phyloP scores from a whole-genome alignment of 2,797 vertebrate genomes.

The Lutjanus argentimaculatus region DNA sequence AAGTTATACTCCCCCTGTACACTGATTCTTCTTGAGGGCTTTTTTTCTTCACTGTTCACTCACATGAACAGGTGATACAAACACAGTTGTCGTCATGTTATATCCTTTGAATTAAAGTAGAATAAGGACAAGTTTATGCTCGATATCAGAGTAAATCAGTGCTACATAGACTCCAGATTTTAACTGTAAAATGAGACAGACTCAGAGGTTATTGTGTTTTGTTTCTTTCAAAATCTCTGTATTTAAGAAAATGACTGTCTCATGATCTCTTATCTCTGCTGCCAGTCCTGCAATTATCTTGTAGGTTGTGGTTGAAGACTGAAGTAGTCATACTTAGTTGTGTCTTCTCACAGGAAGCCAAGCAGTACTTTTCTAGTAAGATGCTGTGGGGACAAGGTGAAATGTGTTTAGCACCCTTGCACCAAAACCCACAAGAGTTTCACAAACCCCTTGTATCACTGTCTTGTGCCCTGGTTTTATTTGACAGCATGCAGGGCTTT shows the following conservation, averaged over 20 bases:
- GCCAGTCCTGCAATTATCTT: accelerated
- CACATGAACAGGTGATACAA: background rate
- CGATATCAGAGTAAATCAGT: background rate
- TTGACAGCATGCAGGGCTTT: background rate
- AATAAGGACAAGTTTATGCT: background rate
- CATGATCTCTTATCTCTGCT: background rate
- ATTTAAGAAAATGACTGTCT: accelerated
- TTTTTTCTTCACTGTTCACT: slow-evolving; percentile 1
- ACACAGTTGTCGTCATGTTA: background rate
- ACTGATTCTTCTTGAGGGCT: slow-evolving; percentile 1
- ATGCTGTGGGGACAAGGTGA: background rate
- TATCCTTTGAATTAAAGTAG: background rate
- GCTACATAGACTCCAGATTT: background rate
- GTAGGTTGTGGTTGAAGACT: slow-evolving; percentile 22
- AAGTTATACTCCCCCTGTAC: slow-evolving; percentile 9
- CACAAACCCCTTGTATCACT: slow-evolving; percentile 2
- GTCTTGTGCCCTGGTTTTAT: background rate
- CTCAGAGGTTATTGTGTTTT: background rate
- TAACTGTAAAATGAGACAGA: background rate
- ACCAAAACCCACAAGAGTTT: slow-evolving; percentile 72
- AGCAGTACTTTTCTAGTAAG: background rate
- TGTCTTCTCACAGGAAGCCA: slow-evolving; percentile 73
- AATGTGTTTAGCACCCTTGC: slow-evolving; percentile 66
- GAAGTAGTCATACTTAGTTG: slow-evolving; percentile 18
- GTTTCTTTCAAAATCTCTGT: background rate